These are phyloP conservation scores for Oikopleura vanhoeffeni DNA, from an alignment of 23 tunicate species.

Conservation along the genomic window DNA sequence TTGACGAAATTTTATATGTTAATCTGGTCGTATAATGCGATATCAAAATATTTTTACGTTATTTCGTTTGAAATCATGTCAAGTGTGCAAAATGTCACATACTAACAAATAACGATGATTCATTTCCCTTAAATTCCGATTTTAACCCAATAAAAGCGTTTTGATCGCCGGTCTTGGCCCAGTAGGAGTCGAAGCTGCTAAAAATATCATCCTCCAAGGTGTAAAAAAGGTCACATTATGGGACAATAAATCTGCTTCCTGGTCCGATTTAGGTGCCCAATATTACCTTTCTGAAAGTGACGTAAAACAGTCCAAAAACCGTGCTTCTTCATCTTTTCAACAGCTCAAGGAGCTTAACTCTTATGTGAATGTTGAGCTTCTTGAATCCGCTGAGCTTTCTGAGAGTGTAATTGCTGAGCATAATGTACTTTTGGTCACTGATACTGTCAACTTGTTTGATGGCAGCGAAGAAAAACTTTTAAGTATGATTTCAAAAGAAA, in stretches of 20 bases:
- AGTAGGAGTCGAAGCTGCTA: slow-evolving; percentile 77
- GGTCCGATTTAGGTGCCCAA: slow-evolving; percentile 67
- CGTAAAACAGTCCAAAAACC: slow-evolving; percentile 27
- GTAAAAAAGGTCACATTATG: slow-evolving; percentile 77
- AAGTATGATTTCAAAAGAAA: too few species aligned
- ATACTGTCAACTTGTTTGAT: background rate
- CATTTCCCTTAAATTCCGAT: background rate
- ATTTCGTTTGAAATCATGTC: too few species aligned
- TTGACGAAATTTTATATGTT: too few species aligned
- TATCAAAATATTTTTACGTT: too few species aligned
- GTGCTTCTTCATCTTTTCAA: slow-evolving; percentile 45
- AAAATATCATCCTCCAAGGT: slow-evolving; percentile 75
- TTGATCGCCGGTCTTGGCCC: slow-evolving; percentile 75
- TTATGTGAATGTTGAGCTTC: slow-evolving; percentile 43
- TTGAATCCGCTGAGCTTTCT: background rate
- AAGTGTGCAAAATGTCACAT: too few species aligned
- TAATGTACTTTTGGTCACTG: background rate
- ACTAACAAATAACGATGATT: too few species aligned
- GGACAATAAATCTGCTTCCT: slow-evolving; percentile 28
- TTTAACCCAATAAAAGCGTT: slow-evolving; percentile 10
- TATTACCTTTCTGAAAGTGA: slow-evolving; percentile 48
- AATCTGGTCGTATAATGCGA: too few species aligned
- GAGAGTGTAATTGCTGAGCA: background rate
- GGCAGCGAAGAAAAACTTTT: too few species aligned
- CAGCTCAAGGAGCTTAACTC: slow-evolving; percentile 62